Base-by-base conservation (phyloP, 2,113 vertebrate species). In the Rafetus swinhoei region DNA sequence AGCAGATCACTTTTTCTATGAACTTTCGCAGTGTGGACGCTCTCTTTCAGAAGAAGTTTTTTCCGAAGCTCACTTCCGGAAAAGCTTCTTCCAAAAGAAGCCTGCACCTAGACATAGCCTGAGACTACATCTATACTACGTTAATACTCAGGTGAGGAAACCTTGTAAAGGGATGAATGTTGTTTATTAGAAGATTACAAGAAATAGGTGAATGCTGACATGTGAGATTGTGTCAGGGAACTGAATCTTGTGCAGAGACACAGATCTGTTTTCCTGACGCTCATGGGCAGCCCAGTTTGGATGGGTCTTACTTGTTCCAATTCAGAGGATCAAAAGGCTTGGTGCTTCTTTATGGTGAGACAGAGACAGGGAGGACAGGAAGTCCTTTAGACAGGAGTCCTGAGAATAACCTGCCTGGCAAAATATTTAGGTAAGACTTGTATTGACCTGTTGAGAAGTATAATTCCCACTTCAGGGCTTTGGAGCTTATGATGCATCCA, bases 201-300 rank as follows among this genome's bases (percentile, higher is more conserved):
- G 55, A 39, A 45, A 1, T 7, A n/a, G 35, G 53, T 12, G 52
- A 79, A n/a, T 0, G 0, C 11, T 29, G 89, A 7, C 4, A 3
- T 1, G 5, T 24, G 21, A 24, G 72, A 35, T 19, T 45, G 5
- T 16, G 62, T 9, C 16, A 19, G 29, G 29, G 13, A 65, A 7
- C 32, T 16, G 62, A 65, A 65, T 69, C 62, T 15, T 9, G 7
- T 69, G 8, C 32, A 69, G 14, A 65, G 62, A 11, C 24, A 94
- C 77, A 84, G 86, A 80, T 32, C 19, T 6, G 0, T 25, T 93
- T 32, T 35, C 9, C 12, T 76, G 3, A 52, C 54, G 84, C 8
- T 2, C 53, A 72, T 21, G 8, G 62, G 82, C 29, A 35, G 82
- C 50, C 19, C 29, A 25, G 50, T 69, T 54, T 54, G 21, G n/a